These are phyloP conservation scores for Caenorhabditis japonica DNA, from an alignment of 2,888 invertebrate genomes.

Conservation along the genomic window DNA sequence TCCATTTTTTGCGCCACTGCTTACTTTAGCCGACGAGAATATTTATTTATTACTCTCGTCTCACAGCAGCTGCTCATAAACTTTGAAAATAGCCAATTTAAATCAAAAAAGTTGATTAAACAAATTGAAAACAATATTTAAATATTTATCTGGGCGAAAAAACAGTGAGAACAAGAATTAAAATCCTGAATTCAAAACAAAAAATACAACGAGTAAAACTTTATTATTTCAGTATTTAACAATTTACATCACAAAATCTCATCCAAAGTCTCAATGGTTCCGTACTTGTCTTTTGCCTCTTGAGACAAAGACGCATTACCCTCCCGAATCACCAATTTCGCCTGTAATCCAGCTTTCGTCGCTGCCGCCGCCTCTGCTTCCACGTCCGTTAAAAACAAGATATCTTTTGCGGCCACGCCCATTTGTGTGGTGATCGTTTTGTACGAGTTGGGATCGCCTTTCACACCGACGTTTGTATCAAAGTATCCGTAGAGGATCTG, in stretches of 20 bases:
- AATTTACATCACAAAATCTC: constrained; percentile 43
- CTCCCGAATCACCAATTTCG: constrained; percentile 84
- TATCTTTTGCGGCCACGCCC: constrained; percentile 82
- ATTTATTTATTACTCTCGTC: too few species aligned
- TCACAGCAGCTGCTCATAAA: too few species aligned
- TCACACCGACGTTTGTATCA: constrained; percentile 88
- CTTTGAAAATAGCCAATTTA: too few species aligned
- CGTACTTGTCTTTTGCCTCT: constrained; percentile 78
- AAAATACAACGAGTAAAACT: too few species aligned
- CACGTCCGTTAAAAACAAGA: constrained; percentile 90
- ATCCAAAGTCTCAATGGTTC: constrained; percentile 45
- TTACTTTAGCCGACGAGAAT: too few species aligned
- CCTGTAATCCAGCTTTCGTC: constrained; percentile 83
- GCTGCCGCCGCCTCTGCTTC: constrained; percentile 90
- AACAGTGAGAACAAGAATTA: too few species aligned
- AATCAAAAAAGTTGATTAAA: too few species aligned
- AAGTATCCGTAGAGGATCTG: constrained; percentile 86
- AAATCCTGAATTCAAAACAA: too few species aligned
- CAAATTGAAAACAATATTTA: too few species aligned
- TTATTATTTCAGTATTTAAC: too few species aligned
- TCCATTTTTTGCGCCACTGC: too few species aligned
- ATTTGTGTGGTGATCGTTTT: constrained; percentile 84
- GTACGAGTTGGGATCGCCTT: constrained; percentile 87
- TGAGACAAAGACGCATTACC: constrained; percentile 85
- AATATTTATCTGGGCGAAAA: too few species aligned